Percentiles rank a stretch among this genome's conserved stretches.
Evolutionary conservation across 2,113 vertebrate species (phyloP).

Genomic region (Zeus faber): DNA sequence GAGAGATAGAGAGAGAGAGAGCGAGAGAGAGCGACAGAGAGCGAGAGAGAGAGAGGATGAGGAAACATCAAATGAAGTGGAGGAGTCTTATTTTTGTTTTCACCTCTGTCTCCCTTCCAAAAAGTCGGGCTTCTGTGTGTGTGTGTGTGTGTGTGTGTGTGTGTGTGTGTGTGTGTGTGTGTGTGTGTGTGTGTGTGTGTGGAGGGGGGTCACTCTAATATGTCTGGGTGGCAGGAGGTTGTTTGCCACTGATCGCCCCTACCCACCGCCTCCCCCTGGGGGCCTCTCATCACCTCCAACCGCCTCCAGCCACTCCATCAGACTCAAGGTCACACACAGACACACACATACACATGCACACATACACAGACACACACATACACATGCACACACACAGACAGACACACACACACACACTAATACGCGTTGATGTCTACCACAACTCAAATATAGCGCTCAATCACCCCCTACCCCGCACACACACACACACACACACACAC

Average conservation of each 20-base stretch:
- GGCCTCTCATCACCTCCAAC: constrained; percentile 60
- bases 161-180: not conserved
- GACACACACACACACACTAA: constrained; percentile 22
- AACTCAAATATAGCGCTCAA: constrained; percentile 61
- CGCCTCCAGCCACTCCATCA: constrained; percentile 63
- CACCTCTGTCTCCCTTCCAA: constrained; percentile 68
- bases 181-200: not conserved
- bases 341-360: not conserved
- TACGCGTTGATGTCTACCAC: constrained; percentile 42
- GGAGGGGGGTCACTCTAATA: not conserved
- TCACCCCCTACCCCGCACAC: constrained; percentile 39
- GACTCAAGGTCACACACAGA: constrained; percentile 54
- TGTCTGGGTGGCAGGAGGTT: constrained; percentile 52
- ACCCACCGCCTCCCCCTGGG: constrained; percentile 65
- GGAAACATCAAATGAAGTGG: not conserved
- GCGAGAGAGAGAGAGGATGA: constrained; percentile 8
- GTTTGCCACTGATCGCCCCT: constrained; percentile 61
- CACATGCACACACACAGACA: not conserved
- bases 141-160: not conserved
- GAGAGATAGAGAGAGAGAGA: constrained; percentile 22
- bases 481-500: not conserved
- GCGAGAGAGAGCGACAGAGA: constrained; percentile 18
- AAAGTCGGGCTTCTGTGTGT: constrained; percentile 44
- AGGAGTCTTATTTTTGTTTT: constrained; percentile 58
- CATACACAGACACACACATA: not conserved